Evolutionary conservation across 53 echinoderm and acorn worm species (phyloP).

Genomic region (Luidia sarsii): DNA sequence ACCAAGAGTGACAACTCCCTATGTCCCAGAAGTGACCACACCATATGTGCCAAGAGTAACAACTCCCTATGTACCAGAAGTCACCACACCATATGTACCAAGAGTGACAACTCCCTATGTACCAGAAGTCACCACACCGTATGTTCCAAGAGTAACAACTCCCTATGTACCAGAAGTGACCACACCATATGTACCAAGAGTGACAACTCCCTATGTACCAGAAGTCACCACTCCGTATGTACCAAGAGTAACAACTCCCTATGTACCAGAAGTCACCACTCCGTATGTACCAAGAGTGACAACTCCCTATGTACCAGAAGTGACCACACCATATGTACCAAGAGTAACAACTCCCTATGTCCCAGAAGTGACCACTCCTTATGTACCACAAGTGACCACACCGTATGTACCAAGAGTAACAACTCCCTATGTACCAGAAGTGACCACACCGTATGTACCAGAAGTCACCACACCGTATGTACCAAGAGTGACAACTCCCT

Average conservation of each 20-base stretch:
- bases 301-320: constrained; percentile 1
- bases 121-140: background rate
- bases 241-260: background rate
- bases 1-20: background rate
- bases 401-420: background rate
- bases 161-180: constrained; percentile 3
- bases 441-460: constrained; percentile 4
- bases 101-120: background rate
- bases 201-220: background rate
- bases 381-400: background rate
- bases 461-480: constrained; percentile 10
- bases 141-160: too few species aligned
- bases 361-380: background rate
- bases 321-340: constrained; percentile 1
- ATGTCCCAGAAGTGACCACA: background rate
- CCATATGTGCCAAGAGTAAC: constrained; percentile 4
- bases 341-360: background rate
- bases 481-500: background rate
- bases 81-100: background rate
- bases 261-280: background rate
- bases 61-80: background rate
- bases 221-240: background rate
- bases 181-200: background rate
- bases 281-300: background rate
- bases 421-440: background rate